A percentile compares a stretch with the other conserved stretches of the same genome.
Conservation (phyloP, 2,888 invertebrate species). For the Exephanes ischioxanthus region DNA sequence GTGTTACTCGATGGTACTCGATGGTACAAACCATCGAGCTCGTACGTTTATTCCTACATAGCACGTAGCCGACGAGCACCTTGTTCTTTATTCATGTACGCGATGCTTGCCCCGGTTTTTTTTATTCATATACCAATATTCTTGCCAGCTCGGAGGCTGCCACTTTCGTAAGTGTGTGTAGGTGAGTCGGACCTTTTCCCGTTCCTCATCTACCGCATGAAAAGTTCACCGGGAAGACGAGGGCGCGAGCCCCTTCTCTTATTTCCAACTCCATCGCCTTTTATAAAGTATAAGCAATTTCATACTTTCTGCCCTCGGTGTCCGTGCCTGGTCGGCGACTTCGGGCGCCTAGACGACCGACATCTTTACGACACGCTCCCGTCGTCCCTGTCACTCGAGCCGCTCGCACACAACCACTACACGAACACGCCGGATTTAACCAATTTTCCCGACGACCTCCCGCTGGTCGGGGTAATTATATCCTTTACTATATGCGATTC, state of each 20-base stretch:
- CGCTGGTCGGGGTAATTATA: conserved; percentile 43
- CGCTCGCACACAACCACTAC: conserved; percentile 22
- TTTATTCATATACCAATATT: conserved; percentile 72
- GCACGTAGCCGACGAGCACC: conserved; percentile 59
- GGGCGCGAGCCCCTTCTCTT: conserved; percentile 34
- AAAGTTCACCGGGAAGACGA: conserved; percentile 26
- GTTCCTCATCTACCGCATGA: conserved; percentile 9
- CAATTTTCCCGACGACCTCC: conserved; percentile 69
- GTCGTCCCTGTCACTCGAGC: conserved; percentile 37
- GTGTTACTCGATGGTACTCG: not conserved
- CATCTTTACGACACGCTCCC: conserved; percentile 71
- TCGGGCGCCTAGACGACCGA: conserved; percentile 58
- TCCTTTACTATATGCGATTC: conserved; percentile 1
- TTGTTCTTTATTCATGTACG: conserved; percentile 78
- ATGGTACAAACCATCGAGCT: conserved; percentile 31
- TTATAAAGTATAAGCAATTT: conserved; percentile 79
- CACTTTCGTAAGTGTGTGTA: not conserved
- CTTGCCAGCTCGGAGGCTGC: conserved; percentile 10
- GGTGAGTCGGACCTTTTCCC: not conserved
- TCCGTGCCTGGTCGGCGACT: conserved; percentile 35
- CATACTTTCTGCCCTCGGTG: conserved; percentile 71
- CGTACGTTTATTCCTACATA: conserved; percentile 49
- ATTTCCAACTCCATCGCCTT: conserved; percentile 58
- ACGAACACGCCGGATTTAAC: conserved; percentile 73
- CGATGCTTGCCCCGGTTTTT: conserved; percentile 65